Evolutionary conservation across 2,888 invertebrate genomes (phyloP).

Genomic region (Bellardia pandia): DNA sequence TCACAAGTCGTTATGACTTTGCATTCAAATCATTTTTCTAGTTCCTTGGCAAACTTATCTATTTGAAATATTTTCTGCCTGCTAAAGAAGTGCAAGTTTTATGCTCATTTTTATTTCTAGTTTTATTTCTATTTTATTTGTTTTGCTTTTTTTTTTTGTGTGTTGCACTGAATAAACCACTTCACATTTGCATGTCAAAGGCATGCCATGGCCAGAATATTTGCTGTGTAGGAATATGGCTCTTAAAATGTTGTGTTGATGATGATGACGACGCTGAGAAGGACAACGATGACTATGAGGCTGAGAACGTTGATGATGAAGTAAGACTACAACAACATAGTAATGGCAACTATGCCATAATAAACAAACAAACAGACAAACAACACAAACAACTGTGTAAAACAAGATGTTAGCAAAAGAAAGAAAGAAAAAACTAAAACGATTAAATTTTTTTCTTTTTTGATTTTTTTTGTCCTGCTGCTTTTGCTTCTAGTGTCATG

Average conservation of each 20-base stretch:
- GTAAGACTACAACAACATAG: slow-evolving; percentile 17
- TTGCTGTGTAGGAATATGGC: slow-evolving; percentile 51
- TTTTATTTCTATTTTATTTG: not conserved
- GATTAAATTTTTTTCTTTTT: slow-evolving; percentile 7
- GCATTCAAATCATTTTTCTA: too few relatives aligned
- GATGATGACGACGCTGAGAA: not conserved
- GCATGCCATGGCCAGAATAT: slow-evolving; percentile 51
- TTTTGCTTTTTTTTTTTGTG: not conserved
- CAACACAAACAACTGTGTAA: not conserved
- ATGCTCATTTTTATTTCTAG: slow-evolving; percentile 27
- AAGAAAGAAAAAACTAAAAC: slow-evolving; percentile 12
- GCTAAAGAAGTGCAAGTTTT: slow-evolving; percentile 46
- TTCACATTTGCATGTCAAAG: slow-evolving; percentile 53
- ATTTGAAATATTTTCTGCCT: not conserved
- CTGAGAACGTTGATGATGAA: slow-evolving; percentile 14
- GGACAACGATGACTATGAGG: not conserved
- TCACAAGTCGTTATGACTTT: not conserved
- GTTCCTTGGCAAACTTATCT: not conserved
- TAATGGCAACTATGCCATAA: slow-evolving; percentile 29
- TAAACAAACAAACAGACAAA: slow-evolving; percentile 1
- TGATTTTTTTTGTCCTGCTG: slow-evolving; percentile 32
- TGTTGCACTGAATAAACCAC: slow-evolving; percentile 13
- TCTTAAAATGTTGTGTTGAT: not conserved
- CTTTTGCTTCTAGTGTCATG: slow-evolving; percentile 77
- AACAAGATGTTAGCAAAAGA: not conserved